Conservation (phyloP, 2,113 vertebrate genomes). For the Tamias sibiricus region DNA sequence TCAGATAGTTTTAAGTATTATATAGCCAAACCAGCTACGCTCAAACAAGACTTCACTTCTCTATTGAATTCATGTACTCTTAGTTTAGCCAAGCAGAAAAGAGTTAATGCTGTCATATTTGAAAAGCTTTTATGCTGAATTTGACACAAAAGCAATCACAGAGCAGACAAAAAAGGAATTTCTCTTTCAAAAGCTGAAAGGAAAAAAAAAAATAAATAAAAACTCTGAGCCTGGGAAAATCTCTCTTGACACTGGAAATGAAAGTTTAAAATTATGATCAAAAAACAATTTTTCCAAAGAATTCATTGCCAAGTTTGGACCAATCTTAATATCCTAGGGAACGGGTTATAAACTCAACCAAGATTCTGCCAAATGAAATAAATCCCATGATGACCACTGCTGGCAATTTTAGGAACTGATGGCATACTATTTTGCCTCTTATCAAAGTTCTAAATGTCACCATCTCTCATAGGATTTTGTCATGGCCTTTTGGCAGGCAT, state of each 20-base stretch:
- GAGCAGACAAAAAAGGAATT: constrained; percentile 77
- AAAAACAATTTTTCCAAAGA: constrained; percentile 63
- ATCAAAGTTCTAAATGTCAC: constrained; percentile 57
- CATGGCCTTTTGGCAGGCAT: constrained; percentile 19
- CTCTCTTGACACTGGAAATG: constrained; percentile 68
- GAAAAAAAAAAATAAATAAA: constrained; percentile 52
- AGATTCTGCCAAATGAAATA: constrained; percentile 57
- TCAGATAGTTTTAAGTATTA: constrained; percentile 73
- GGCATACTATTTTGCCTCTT: constrained; percentile 7
- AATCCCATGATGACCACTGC: background rate
- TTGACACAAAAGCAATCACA: constrained; percentile 85
- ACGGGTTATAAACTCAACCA: constrained; percentile 44
- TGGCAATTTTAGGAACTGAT: constrained; percentile 41
- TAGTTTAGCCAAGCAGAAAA: constrained; percentile 84
- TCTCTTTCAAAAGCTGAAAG: constrained; percentile 73
- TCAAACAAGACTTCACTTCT: constrained; percentile 77
- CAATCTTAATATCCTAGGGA: constrained; percentile 46
- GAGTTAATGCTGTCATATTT: constrained; percentile 81
- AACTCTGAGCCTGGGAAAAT: constrained; percentile 50
- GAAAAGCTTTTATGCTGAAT: constrained; percentile 83
- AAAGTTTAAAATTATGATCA: constrained; percentile 71
- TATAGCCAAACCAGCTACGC: constrained; percentile 79
- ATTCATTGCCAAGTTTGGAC: constrained; percentile 38
- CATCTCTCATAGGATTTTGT: background rate
- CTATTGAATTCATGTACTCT: constrained; percentile 81